Evolutionary conservation across 2,113 vertebrate genomes (phyloP).

Genomic region (Anseranas semipalmata): DNA sequence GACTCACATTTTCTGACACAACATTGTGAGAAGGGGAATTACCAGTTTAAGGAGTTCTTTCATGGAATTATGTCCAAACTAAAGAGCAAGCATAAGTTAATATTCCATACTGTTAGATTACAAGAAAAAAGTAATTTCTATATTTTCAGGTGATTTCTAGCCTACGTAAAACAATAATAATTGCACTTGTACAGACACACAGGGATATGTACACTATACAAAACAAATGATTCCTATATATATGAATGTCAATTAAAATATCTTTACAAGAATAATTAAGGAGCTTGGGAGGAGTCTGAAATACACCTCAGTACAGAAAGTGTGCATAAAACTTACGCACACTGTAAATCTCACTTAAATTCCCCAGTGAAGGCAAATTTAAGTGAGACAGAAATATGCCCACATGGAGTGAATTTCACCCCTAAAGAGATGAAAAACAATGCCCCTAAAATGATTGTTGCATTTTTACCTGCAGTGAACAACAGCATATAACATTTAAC

Average conservation of each 20-base stretch:
- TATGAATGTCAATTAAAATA: not conserved
- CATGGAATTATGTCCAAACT: not conserved
- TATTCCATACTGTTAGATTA: not conserved
- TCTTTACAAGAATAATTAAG: constrained; percentile 30
- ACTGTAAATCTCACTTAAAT: constrained; percentile 7
- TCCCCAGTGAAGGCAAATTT: not conserved
- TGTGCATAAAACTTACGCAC: constrained; percentile 19
- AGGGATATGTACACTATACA: constrained; percentile 63
- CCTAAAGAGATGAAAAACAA: constrained; percentile 41
- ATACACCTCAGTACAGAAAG: not conserved
- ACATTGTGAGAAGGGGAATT: constrained; percentile 6
- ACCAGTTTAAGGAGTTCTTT: not conserved
- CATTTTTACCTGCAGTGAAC: constrained; percentile 11
- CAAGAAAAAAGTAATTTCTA: constrained; percentile 47
- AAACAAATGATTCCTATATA: constrained; percentile 16
- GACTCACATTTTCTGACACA: not conserved
- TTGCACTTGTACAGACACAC: constrained; percentile 11
- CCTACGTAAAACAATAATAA: not conserved
- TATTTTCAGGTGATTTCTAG: constrained; percentile 46
- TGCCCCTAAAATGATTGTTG: constrained; percentile 51
- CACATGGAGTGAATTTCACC: constrained; percentile 11
- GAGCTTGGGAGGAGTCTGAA: not conserved
- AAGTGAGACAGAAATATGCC: constrained; percentile 16
- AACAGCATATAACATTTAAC: not conserved
- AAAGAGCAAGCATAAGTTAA: not conserved